Evolutionary conservation across 2,113 vertebrate species (phyloP).

Genomic region (Alaudala cheleensis): DNA sequence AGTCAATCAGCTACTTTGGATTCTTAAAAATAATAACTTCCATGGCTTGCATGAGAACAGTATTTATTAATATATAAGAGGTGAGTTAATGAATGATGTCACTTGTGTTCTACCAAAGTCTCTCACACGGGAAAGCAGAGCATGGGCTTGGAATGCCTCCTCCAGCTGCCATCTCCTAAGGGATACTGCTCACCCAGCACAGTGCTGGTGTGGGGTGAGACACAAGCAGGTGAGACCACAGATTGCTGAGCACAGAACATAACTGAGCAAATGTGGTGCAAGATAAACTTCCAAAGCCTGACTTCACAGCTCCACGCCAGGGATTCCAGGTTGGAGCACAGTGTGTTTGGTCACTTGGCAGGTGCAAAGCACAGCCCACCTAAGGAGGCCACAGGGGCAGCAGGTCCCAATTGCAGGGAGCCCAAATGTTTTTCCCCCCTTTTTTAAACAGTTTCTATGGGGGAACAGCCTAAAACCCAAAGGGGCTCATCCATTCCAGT

Average conservation of each 20-base stretch:
- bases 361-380: background rate
- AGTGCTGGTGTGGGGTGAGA: background rate
- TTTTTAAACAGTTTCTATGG: background rate
- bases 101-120: background rate
- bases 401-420: background rate
- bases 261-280: background rate
- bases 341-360: background rate
- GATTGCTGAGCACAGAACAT: rapidly evolving
- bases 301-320: background rate
- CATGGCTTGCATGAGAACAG: background rate
- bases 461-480: background rate
- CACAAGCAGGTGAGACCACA: rapidly evolving
- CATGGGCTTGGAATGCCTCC: background rate
- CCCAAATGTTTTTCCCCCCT: background rate
- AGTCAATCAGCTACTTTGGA: background rate
- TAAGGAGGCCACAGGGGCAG: background rate
- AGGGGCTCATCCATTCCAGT: rapidly evolving
- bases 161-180: background rate
- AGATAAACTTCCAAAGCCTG: background rate
- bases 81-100: background rate
- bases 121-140: rapidly evolving
- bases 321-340: background rate
- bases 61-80: background rate
- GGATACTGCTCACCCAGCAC: rapidly evolving
- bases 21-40: background rate